Base-by-base conservation (phyloP, 2,888 invertebrate genomes). In the Megamerina dolium region DNA sequence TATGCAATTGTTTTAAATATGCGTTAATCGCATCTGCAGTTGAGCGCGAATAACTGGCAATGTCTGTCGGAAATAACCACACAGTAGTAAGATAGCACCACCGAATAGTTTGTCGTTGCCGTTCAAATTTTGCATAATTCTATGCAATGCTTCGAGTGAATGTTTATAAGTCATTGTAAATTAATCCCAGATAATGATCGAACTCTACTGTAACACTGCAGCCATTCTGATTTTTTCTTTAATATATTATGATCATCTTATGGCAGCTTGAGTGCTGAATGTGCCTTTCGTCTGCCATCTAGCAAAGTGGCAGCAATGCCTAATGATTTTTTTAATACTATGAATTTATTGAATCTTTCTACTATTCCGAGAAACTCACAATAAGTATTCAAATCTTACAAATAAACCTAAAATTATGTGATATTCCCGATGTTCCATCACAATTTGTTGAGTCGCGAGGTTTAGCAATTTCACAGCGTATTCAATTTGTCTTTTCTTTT, bases 101-200 rank as follows among this genome's bases (percentile, higher is more conserved):
- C 47, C 43, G 20, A 47, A 37, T n/a, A 19, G 6, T 8, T 26
- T 20, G n/a, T 16, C 23, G 10, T 37, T 42, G 27, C 20, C 12
- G 13, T 20, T 18, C 5, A 63, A 30, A 54, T 60, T 58, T 53
- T 57, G 27, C 41, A 50, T 13, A 16, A 46, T 47, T 29, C 50
- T 31, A 21, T 52, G 27, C 13, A 52, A 30, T 27, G 50, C 44
- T 38, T 50, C 46, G 10, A 49, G 20, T 20, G 41, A 31, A 26
- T 50, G 47, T 53, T 55, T 58, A 36, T 60, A 57, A 27, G 57
- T 53, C 58, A 61, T 59, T 41, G 61, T 58, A 40, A 50, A 54
- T 49, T 69, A 60, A 48, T 68, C 63, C 51, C 50, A 53, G 43
- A 10, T 35, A 5, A 35, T 35, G 18, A 49, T 27, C n/a, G 40